These are phyloP conservation scores for Oegoconia quadripuncta DNA, from an alignment of 2,888 invertebrate species.

Conservation along the genomic window DNA sequence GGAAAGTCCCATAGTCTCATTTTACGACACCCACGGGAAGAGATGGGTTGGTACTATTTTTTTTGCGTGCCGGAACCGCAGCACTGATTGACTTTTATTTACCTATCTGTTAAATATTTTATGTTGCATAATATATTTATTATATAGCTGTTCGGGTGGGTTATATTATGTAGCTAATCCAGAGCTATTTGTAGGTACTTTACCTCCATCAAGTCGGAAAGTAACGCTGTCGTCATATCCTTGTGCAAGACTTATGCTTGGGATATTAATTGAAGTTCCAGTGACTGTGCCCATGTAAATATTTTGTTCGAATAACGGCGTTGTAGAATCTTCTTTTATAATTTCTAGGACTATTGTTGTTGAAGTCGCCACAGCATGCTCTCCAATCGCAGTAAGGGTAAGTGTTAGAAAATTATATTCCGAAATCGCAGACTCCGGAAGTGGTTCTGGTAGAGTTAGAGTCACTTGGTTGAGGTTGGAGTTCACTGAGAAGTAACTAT, in stretches of 20 bases:
- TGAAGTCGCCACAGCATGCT: slow-evolving; percentile 39
- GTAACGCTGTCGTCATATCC: slow-evolving; percentile 44
- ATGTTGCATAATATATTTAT: too few relatives aligned
- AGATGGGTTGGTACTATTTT: too few relatives aligned
- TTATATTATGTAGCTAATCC: too few relatives aligned
- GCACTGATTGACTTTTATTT: too few relatives aligned
- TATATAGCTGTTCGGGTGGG: too few relatives aligned
- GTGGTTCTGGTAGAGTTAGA: slow-evolving; percentile 25
- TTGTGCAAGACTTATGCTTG: slow-evolving; percentile 41
- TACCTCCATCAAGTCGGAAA: slow-evolving; percentile 55
- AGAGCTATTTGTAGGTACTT: too few relatives aligned
- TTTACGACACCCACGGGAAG: too few relatives aligned
- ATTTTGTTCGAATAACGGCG: slow-evolving; percentile 47
- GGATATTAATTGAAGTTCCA: slow-evolving; percentile 31
- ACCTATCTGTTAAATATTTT: too few relatives aligned
- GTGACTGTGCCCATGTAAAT: slow-evolving; percentile 44
- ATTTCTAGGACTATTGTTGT: slow-evolving; percentile 51
- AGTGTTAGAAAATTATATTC: slow-evolving; percentile 47
- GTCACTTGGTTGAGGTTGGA: slow-evolving; percentile 33
- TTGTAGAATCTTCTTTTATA: slow-evolving; percentile 47
- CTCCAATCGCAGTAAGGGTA: slow-evolving; percentile 44
- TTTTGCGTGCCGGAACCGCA: too few relatives aligned
- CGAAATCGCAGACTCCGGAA: slow-evolving; percentile 42
- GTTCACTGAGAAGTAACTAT: slow-evolving; percentile 32
- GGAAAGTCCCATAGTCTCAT: too few relatives aligned